Percentiles rank a stretch among this genome's conserved stretches.
These are phyloP conservation scores for Erpetoichthys calabaricus DNA, from an alignment of 2,797 vertebrate species.

Conservation along the genomic window DNA sequence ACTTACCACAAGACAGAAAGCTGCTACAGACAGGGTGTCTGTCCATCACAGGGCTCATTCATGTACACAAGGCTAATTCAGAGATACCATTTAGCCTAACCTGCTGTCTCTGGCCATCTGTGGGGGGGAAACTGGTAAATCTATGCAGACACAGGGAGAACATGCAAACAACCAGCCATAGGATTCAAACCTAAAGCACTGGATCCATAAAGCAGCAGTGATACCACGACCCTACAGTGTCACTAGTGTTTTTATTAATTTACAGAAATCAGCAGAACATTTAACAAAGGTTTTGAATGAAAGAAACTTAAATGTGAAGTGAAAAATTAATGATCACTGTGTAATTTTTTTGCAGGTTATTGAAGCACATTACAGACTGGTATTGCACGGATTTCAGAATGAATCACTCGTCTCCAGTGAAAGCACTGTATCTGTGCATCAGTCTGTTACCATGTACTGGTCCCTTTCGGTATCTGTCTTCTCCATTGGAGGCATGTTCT, in stretches of 20 bases:
- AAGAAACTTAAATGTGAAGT: neutral
- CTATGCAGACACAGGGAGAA: too few relatives aligned
- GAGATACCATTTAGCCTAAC: too few relatives aligned
- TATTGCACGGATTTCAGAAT: constrained; percentile 44
- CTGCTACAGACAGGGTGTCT: too few relatives aligned
- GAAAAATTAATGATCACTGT: neutral
- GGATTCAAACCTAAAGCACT: too few relatives aligned
- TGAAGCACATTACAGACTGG: constrained; percentile 52
- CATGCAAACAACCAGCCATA: too few relatives aligned
- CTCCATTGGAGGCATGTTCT: constrained; percentile 75
- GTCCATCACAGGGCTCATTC: too few relatives aligned
- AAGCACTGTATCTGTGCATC: neutral
- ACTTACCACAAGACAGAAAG: too few relatives aligned
- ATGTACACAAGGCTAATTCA: too few relatives aligned
- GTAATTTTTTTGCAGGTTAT: constrained; percentile 54
- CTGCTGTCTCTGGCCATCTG: too few relatives aligned
- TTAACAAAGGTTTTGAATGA: neutral
- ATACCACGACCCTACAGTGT: neutral
- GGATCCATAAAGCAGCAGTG: neutral
- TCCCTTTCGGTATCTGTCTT: constrained; percentile 84
- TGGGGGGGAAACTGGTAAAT: too few relatives aligned
- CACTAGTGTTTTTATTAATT: too few relatives aligned
- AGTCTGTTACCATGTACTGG: constrained; percentile 68
- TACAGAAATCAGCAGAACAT: neutral
- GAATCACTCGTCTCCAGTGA: constrained; percentile 16